Base-by-base conservation (phyloP, 1,140 invertebrate genomes). In the Agrypnia vestita region DNA sequence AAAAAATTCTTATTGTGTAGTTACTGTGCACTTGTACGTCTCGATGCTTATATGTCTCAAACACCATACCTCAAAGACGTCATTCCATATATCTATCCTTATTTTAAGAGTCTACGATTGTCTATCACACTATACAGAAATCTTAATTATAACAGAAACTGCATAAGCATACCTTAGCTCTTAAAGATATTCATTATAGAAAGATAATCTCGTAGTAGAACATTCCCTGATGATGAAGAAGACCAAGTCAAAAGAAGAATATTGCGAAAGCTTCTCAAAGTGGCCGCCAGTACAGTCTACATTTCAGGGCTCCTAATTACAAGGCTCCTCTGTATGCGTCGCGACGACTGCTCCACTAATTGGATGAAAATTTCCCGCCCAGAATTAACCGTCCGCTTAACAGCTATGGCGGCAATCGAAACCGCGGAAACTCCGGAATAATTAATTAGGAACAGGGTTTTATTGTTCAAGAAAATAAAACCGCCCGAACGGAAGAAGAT, bases 301-400 rank as follows among this genome's bases (percentile, higher is more conserved):
- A n/a, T 67, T 59, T 35, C 53, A 25, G 43, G 7, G 25, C 25
- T 1, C 25, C 56, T 47, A 56, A 59, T 62, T 59, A 56, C n/a
- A 35, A 53, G 43, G 7, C 69, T 72, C 43, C 35, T 80, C 79
- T 76, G 61, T 69, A 64, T 76, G 72, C 79, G 73, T 71, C 13
- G 51, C 64, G 79, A 71, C 59, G 25, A 19, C 74, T 51, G 43
- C 67, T 61, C 67, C 69, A 44, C 79, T 80, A 80, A 80, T 80
- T 80, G 75, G 79, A 77, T 77, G 74, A 80, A 74, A 80, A 80
- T 80, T 77, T 71, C 25, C 79, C 74, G 79, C 51, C 74, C 72
- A 67, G 53, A 71, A 80, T 80, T 80, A 80, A 77, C 64, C 75
- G 69, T 73, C 75, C 79, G 64, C 53, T 59, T 76, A 80, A 76